Base-by-base conservation (phyloP, 2,797 vertebrate species). In the Sebastes cheni region DNA sequence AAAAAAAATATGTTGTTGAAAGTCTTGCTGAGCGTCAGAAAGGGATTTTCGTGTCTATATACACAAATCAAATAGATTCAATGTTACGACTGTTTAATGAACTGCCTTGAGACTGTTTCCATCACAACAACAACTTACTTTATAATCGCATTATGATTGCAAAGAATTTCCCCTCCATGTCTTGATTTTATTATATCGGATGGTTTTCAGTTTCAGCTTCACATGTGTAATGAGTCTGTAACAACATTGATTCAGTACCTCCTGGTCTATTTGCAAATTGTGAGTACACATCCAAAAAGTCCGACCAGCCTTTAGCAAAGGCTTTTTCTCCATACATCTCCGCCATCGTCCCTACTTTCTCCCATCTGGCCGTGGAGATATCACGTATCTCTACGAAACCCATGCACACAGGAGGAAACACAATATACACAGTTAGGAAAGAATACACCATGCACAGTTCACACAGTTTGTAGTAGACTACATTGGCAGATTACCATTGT, bases 261-360 rank as follows among this genome's bases (percentile, higher is more conserved):
- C 95, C 89, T 52, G 97, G 92, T 52, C 89, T 96, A 16, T 89
- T 77, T 55, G 84, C 82, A 72, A 97, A 97, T 59, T 84, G 92
- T 1, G 67, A 62, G 25, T 98, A 94, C 50, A 94, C 95, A 8
- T 98, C 96, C 83, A 97, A 95, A 97, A 97, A 98, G 71, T 91
- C 96, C 78, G 93, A 92, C 94, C 97, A 98, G 8, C 92, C 96
- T 88, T 94, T 91, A 81, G 95, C 92, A 1, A 98, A 96, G 85
- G 94, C 95, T 39, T 97, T 87, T 1, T 86, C 83, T 25, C 97
- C 97, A 14, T 99, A 98, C 0, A 34, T 4, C 32, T 11, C 30
- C 8, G 0, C 3, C 3, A 4, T 34, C 1, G 1, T 3, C 32
- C 1, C 1, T 34, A 11, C 0, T 34, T 34, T 34, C 32, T 11